Percentiles rank a stretch among this genome's conserved stretches.
Evolutionary conservation across 2,113 vertebrate species (phyloP).

Genomic region (Chaetorhynchus papuensis): DNA sequence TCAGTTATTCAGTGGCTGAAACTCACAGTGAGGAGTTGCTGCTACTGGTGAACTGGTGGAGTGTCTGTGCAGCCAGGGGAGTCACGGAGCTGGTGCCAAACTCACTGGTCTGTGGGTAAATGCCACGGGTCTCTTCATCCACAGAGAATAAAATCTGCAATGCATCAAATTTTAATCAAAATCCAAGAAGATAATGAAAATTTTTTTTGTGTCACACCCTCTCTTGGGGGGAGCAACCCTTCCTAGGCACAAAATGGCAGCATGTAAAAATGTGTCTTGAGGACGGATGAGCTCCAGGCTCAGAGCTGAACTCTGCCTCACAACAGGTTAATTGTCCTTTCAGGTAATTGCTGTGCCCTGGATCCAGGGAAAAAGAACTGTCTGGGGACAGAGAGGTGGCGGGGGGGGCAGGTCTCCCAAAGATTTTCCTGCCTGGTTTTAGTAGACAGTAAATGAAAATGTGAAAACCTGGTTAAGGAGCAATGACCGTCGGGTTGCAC

Average conservation of each 20-base stretch:
- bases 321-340: background rate
- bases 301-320: background rate
- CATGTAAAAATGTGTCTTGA: background rate
- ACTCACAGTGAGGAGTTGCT: background rate
- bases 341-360: background rate
- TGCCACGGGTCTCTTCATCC: background rate
- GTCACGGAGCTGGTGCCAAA: accelerated
- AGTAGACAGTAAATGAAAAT: background rate
- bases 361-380: background rate
- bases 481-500: background rate
- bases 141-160: background rate
- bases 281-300: background rate
- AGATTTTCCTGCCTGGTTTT: background rate
- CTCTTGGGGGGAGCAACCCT: background rate
- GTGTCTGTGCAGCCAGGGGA: accelerated
- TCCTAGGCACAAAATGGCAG: background rate
- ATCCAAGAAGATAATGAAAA: background rate
- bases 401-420: background rate
- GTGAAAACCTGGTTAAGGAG: background rate
- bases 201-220: background rate
- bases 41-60: background rate
- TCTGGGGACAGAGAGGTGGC: accelerated
- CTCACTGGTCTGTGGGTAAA: background rate
- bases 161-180: background rate
- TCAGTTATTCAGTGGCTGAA: background rate